phyloP scores from a whole-genome alignment of 2,888 invertebrate genomes.

The Elegia similella region DNA sequence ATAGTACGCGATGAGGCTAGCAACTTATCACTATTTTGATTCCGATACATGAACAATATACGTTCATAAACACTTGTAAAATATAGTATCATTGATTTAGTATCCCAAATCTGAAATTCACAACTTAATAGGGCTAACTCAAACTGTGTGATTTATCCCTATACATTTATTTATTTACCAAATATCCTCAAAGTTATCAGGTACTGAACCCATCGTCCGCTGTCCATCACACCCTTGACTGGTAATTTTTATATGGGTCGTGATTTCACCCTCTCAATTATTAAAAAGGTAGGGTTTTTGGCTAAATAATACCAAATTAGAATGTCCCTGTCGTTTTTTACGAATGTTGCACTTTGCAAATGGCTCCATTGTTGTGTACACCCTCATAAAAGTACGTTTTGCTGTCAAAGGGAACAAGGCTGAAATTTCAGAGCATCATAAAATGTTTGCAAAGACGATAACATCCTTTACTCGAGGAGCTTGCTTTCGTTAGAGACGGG shows the following conservation, averaged over 20 bases:
- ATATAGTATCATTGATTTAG: too few relatives aligned
- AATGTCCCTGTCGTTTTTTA: not conserved
- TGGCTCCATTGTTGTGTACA: not conserved
- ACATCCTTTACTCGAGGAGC: too few relatives aligned
- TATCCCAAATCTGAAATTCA: too few relatives aligned
- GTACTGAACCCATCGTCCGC: not conserved
- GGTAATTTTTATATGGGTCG: slow-evolving; percentile 10
- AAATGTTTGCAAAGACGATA: not conserved
- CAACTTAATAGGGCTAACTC: too few relatives aligned
- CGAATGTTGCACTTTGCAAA: not conserved
- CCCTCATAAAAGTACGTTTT: not conserved
- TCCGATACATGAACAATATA: too few relatives aligned
- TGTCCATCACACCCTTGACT: not conserved
- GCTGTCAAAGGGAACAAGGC: not conserved
- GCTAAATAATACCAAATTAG: slow-evolving; percentile 11
- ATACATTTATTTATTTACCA: too few relatives aligned
- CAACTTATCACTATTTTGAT: too few relatives aligned
- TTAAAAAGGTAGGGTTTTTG: slow-evolving; percentile 25
- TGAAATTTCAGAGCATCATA: not conserved
- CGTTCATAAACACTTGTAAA: too few relatives aligned
- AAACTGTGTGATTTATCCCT: too few relatives aligned
- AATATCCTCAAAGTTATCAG: too few relatives aligned
- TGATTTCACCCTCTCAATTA: slow-evolving; percentile 31
- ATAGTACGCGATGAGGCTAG: too few relatives aligned
- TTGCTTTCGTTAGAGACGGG: too few relatives aligned